These are phyloP conservation scores for Oreonectes daqikongensis DNA, from an alignment of 2,797 vertebrate genomes.

Conservation along the genomic window DNA sequence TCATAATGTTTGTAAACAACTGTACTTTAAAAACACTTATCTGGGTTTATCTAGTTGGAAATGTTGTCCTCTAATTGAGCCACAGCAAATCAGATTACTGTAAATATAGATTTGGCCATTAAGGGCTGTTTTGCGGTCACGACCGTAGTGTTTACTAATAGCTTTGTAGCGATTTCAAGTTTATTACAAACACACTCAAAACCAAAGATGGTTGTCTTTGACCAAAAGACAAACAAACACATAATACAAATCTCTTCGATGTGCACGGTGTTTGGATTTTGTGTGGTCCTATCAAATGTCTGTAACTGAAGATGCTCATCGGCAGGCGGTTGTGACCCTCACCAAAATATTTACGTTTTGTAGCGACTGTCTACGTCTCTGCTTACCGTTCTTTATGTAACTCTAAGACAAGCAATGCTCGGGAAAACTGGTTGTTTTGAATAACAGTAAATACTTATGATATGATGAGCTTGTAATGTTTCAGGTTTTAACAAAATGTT, in stretches of 20 bases:
- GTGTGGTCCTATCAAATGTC: conserved; percentile 38
- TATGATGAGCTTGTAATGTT: neutral
- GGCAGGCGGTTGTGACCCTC: conserved; percentile 24
- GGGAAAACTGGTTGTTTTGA: conserved; percentile 35
- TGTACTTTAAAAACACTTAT: conserved; percentile 18
- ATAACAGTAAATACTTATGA: conserved; percentile 27
- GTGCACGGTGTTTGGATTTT: conserved; percentile 9
- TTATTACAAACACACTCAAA: conserved; percentile 21
- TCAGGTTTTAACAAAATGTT: too few relatives aligned
- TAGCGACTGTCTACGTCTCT: neutral
- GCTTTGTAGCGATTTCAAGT: neutral
- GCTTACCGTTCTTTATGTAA: conserved; percentile 11
- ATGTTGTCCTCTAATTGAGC: conserved; percentile 15
- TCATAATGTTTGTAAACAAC: conserved; percentile 13
- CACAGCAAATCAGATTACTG: conserved; percentile 16
- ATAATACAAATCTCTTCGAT: neutral
- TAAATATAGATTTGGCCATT: conserved; percentile 17
- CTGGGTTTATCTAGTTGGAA: conserved; percentile 14
- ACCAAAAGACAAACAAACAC: conserved; percentile 27
- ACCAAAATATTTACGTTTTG: conserved; percentile 50
- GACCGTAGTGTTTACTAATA: conserved; percentile 24
- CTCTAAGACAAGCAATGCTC: conserved; percentile 23
- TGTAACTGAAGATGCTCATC: conserved; percentile 23
- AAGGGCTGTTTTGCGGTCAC: conserved; percentile 14
- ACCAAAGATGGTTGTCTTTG: too few relatives aligned